Evolutionary conservation across 2,113 vertebrate genomes (phyloP), one percentile per base, ranked within the genome.

Genomic region (Pterophyllum scalare): DNA sequence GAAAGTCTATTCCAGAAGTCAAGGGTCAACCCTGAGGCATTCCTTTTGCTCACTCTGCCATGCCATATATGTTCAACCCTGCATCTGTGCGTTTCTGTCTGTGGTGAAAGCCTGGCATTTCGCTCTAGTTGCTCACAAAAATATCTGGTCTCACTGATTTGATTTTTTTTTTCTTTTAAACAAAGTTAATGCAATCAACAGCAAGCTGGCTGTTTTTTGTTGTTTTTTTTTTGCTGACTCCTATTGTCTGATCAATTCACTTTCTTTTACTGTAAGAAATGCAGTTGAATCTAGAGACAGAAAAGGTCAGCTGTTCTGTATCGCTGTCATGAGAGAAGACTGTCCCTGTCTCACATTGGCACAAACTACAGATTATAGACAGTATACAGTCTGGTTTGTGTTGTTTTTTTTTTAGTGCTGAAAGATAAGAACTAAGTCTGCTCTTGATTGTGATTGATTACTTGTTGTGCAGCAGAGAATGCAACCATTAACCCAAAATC

Each of bases 1-100:
- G 92, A 93, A 89, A 89, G 92, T 94, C 92, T 93, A 91, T 91
- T 92, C 87, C 90, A 86, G 78, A 90, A 93, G 93, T 94, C 91
- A 93, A 92, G 86, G 94, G 92, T 95, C 93, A 94, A 40, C 67
- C 86, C 61, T 20, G 87, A 93, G 85, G 87, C 91, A 94, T 93
- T 94, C 89, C 93, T 90, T 93, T 94, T 91, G 92, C 93, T 92
- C 91, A 82, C 78, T 61, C 86, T 88, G 75, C 85, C 82, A 57
- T 65, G 79, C 86, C 22, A 35, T 88, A 26, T 84, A 86, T 75
- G 67, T 58, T 80, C 86, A 86, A 19, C 59, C 54, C 57, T 64
- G 10, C 24, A 59, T 76, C 81, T 52, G 24, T 64, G 57, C 31
- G 20, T 49, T 3, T 80, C 14, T 56, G n/a, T 54, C 38, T 19